A percentile compares a stretch with the other conserved stretches of the same genome.
phyloP scores from a whole-genome alignment of 1,140 invertebrate genomes.

The Stenopsyche tienmushanensis region DNA sequence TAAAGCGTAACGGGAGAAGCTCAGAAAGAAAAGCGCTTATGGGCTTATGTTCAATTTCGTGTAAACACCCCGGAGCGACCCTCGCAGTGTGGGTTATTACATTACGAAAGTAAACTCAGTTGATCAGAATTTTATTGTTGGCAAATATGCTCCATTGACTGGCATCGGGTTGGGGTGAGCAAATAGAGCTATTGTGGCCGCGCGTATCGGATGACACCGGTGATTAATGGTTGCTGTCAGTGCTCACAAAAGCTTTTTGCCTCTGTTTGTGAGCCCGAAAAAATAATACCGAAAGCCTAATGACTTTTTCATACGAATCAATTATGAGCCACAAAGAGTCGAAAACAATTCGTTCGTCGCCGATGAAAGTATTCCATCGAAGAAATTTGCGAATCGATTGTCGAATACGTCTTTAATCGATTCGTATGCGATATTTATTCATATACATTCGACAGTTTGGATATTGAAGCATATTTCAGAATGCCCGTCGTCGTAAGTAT shows the following conservation, averaged over 20 bases:
- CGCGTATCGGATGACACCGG: constrained; percentile 10
- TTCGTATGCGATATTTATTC: no score
- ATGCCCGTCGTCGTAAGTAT: no score
- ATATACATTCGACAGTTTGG: no score
- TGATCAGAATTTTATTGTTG: constrained; percentile 23
- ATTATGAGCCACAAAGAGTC: neutral
- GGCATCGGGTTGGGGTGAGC: neutral
- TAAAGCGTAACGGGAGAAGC: no score
- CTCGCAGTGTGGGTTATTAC: neutral
- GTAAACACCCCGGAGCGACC: constrained; percentile 8
- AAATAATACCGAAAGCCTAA: constrained; percentile 7
- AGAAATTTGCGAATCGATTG: no score
- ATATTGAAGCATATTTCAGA: no score
- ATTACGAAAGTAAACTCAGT: constrained; percentile 18
- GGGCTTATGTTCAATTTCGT: neutral
- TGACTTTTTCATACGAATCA: constrained; percentile 16
- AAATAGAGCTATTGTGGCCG: constrained; percentile 24
- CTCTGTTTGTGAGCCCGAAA: constrained; percentile 12
- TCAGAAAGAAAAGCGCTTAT: neutral
- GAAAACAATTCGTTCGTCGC: neutral
- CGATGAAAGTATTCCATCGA: no score
- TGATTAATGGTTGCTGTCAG: constrained; percentile 23
- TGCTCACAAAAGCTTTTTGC: constrained; percentile 3
- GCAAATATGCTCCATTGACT: constrained; percentile 23
- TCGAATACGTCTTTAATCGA: no score